Conservation (phyloP, 2,113 vertebrate species). For the Istiophorus platypterus region DNA sequence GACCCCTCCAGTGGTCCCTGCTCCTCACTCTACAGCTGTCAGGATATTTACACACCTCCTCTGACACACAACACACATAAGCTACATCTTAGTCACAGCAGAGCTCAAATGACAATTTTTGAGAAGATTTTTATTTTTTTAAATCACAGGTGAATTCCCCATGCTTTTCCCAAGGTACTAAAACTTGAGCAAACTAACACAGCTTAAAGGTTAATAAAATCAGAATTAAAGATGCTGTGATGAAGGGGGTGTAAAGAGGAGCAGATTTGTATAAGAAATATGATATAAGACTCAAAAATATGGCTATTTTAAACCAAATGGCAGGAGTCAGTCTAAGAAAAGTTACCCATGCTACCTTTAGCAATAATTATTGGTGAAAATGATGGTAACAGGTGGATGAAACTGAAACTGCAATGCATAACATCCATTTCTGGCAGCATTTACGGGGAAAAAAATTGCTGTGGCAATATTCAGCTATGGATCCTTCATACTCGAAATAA, state of each 20-base stretch:
- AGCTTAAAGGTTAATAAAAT: not conserved
- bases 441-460: not conserved
- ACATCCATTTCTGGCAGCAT: not conserved
- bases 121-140: constrained; percentile 1
- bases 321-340: not conserved
- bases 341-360: not conserved
- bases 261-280: not conserved
- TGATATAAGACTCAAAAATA: not conserved
- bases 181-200: not conserved
- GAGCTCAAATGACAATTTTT: not conserved
- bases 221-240: not conserved
- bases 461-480: not conserved
- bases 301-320: not conserved
- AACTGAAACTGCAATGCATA: not conserved
- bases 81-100: constrained; percentile 34
- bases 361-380: constrained; percentile 24
- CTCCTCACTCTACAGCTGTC: constrained; percentile 59
- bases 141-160: not conserved
- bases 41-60: constrained; percentile 54
- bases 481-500: not conserved
- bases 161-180: constrained; percentile 7
- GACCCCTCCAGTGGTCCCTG: constrained; percentile 61
- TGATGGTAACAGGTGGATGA: constrained; percentile 10
- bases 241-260: not conserved
- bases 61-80: constrained; percentile 51